These are phyloP conservation scores for Stenodera caucasica DNA, from an alignment of 2,888 invertebrate genomes.

Conservation along the genomic window DNA sequence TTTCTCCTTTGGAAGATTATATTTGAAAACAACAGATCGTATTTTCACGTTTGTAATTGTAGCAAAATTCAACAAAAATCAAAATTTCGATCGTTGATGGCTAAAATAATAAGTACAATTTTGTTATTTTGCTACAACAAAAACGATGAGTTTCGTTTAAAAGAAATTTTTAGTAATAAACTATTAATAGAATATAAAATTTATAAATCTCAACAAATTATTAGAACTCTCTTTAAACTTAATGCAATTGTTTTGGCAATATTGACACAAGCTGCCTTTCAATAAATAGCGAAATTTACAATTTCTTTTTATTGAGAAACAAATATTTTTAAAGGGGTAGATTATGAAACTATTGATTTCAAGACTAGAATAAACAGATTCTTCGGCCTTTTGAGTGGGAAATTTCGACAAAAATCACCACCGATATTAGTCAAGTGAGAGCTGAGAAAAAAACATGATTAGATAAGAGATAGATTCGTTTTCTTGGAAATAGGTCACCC, in stretches of 20 bases:
- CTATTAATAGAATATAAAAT: constrained; percentile 17
- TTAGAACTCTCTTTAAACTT: neutral
- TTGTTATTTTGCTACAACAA: constrained; percentile 9
- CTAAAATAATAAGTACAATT: constrained; percentile 10
- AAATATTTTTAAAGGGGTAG: neutral
- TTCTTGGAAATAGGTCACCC: neutral
- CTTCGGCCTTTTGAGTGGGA: neutral
- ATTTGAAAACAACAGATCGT: neutral
- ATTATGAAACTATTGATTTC: constrained; percentile 7
- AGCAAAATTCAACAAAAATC: neutral
- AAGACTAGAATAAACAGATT: constrained; percentile 11
- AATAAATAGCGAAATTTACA: neutral
- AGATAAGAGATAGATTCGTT: constrained; percentile 1
- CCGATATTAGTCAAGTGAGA: neutral
- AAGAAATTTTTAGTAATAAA: constrained; percentile 16
- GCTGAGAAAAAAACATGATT: constrained; percentile 2
- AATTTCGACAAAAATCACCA: neutral
- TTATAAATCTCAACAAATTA: constrained; percentile 24
- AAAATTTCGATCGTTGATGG: neutral
- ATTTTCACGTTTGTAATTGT: neutral
- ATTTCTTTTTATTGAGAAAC: neutral
- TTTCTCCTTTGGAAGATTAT: neutral
- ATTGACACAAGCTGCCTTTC: constrained; percentile 24
- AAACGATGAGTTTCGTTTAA: neutral
- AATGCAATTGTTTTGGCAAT: constrained; percentile 17